phyloP scores from a whole-genome alignment of 1,140 invertebrate species.

The Galendromus occidentalis region DNA sequence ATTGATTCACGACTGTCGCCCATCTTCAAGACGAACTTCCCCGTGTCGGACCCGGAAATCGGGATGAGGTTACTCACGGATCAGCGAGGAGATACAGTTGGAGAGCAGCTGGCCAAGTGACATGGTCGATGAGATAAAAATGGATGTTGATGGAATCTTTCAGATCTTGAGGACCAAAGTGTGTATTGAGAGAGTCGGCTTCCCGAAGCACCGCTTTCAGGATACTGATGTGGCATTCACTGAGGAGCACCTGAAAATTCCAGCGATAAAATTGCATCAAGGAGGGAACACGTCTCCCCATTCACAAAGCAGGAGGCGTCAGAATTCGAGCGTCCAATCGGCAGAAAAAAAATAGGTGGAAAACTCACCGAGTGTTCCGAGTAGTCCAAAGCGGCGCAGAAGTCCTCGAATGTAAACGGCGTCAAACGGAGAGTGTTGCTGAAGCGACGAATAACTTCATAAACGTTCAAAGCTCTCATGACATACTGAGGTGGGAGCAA shows the following conservation, averaged over 20 bases:
- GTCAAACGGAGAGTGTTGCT: conserved; percentile 67
- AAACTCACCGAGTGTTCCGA: conserved; percentile 46
- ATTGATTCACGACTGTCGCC: too few species aligned
- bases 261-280: background rate
- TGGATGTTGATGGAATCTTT: conserved; percentile 89
- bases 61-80: conserved; percentile 22
- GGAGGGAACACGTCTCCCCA: background rate
- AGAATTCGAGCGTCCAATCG: too few species aligned
- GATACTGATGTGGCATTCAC: conserved; percentile 77
- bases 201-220: conserved; percentile 74
- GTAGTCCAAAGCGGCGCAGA: conserved; percentile 69
- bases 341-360: too few species aligned
- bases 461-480: conserved; percentile 59
- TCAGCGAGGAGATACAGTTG: conserved; percentile 49
- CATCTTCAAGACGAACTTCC: background rate
- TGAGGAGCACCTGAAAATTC: conserved; percentile 46
- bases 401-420: conserved; percentile 85
- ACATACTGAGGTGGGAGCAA: conserved; percentile 53
- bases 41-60: too few species aligned
- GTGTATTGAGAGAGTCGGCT: conserved; percentile 80
- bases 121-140: conserved; percentile 69
- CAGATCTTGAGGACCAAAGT: conserved; percentile 82
- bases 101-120: conserved; percentile 84
- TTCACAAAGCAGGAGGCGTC: background rate
- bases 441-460: conserved; percentile 83